phyloP scores from a whole-genome alignment of 1,140 invertebrate species.

The Macrosteles quadrilineatus region DNA sequence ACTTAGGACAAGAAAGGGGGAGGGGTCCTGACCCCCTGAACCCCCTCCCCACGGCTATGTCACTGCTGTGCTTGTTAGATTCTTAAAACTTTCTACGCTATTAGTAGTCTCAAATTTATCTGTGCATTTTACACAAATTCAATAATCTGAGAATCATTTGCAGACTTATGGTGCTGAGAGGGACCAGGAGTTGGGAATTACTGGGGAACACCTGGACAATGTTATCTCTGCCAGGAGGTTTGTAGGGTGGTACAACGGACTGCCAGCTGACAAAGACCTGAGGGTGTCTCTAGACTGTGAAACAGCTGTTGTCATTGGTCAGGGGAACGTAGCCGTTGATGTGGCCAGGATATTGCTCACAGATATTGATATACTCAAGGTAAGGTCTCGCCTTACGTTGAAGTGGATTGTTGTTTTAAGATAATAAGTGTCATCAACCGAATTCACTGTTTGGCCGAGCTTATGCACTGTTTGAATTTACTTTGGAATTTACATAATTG shows the following conservation, averaged over 20 bases:
- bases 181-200: conserved; percentile 77
- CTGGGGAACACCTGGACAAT: conserved; percentile 81
- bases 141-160: conserved; percentile 40
- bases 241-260: conserved; percentile 98
- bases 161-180: conserved; percentile 85
- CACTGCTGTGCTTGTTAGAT: too few relatives aligned
- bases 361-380: conserved; percentile 68
- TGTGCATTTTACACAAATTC: conserved; percentile 22
- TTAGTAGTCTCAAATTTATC: conserved; percentile 32
- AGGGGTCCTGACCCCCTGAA: too few relatives aligned
- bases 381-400: conserved; percentile 45
- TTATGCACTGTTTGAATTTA: too few relatives aligned
- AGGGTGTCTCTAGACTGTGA: conserved; percentile 62
- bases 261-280: conserved; percentile 74
- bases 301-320: conserved; percentile 84
- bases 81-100: conserved; percentile 3
- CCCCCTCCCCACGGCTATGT: not conserved
- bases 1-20: too few relatives aligned
- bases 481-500: too few relatives aligned
- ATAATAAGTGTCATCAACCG: too few relatives aligned
- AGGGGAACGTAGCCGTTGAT: conserved; percentile 99
- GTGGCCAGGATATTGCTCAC: conserved; percentile 88
- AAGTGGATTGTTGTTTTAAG: too few relatives aligned
- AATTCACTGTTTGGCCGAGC: too few relatives aligned
- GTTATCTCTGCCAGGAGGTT: conserved; percentile 86